Conservation (phyloP, 2,797 vertebrate species). For the Tiaroga cobitis region DNA sequence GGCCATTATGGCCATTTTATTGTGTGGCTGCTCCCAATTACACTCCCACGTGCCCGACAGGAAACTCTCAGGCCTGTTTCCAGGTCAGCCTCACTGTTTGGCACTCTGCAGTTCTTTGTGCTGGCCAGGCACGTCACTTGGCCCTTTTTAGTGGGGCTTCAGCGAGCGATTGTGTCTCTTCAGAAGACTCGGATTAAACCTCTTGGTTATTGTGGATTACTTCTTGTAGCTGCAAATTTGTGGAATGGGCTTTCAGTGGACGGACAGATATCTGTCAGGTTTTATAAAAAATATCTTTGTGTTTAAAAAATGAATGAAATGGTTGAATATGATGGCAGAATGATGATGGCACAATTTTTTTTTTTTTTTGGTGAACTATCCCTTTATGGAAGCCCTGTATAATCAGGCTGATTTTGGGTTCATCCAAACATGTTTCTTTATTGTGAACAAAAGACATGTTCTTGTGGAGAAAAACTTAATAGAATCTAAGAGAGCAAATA, state of each 20-base stretch:
- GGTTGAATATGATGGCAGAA: neutral
- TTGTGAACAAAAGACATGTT: neutral
- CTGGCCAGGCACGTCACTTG: neutral
- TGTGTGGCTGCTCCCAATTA: slow-evolving; percentile 35
- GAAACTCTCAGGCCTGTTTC: neutral
- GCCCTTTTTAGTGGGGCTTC: neutral
- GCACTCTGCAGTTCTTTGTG: neutral
- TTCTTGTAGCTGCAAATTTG: neutral
- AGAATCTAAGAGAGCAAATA: neutral
- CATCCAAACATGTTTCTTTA: neutral
- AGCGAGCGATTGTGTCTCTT: neutral
- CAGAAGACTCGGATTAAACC: neutral
- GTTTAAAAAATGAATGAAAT: neutral
- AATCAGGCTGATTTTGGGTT: neutral
- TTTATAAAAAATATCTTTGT: neutral
- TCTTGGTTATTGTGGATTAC: neutral
- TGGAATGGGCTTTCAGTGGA: neutral
- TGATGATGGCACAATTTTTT: neutral
- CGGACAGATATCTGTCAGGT: neutral
- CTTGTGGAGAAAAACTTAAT: neutral
- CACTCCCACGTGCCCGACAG: slow-evolving; percentile 40
- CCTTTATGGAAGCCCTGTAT: neutral
- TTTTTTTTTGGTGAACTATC: neutral
- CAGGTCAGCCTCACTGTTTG: slow-evolving; percentile 23
- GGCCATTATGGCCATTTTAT: slow-evolving; percentile 19